Evolutionary conservation across 1,140 invertebrate genomes (phyloP).

Genomic region (Venturia canescens): DNA sequence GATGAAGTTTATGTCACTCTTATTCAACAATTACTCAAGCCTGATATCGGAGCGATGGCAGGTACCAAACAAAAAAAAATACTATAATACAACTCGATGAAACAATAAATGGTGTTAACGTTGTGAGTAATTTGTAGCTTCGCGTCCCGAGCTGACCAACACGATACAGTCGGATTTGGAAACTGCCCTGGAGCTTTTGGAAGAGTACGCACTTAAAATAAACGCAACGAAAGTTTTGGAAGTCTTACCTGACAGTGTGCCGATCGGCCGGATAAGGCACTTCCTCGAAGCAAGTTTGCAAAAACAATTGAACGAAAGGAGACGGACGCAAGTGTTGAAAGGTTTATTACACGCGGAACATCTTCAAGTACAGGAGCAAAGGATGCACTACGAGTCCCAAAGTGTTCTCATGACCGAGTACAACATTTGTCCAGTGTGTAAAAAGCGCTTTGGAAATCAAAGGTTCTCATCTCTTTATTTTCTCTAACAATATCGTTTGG

Average conservation of each 20-base stretch:
- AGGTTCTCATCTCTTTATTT: constrained; percentile 78
- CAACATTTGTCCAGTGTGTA: constrained; percentile 93
- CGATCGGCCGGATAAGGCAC: constrained; percentile 83
- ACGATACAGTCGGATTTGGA: constrained; percentile 84
- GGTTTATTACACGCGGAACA: constrained; percentile 90
- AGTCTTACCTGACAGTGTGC: constrained; percentile 86
- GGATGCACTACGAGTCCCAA: constrained; percentile 88
- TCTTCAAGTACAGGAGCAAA: constrained; percentile 86
- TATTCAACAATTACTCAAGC: constrained; percentile 82
- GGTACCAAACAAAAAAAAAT: constrained; percentile 56
- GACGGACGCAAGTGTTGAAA: constrained; percentile 87
- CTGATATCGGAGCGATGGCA: constrained; percentile 74
- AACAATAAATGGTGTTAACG: not conserved
- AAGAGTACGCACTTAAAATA: constrained; percentile 89
- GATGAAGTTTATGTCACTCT: constrained; percentile 83
- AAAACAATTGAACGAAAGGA: constrained; percentile 83
- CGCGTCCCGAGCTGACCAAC: constrained; percentile 75
- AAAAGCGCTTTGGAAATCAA: constrained; percentile 93
- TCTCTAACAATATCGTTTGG: not conserved
- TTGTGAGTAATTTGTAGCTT: constrained; percentile 68
- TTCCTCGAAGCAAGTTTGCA: constrained; percentile 89
- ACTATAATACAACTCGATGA: not conserved
- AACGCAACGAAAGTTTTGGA: constrained; percentile 86
- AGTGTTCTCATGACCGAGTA: constrained; percentile 90
- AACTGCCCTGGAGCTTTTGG: constrained; percentile 86